Conservation (phyloP, 2,888 invertebrate species). For the Vanessa cardui region DNA sequence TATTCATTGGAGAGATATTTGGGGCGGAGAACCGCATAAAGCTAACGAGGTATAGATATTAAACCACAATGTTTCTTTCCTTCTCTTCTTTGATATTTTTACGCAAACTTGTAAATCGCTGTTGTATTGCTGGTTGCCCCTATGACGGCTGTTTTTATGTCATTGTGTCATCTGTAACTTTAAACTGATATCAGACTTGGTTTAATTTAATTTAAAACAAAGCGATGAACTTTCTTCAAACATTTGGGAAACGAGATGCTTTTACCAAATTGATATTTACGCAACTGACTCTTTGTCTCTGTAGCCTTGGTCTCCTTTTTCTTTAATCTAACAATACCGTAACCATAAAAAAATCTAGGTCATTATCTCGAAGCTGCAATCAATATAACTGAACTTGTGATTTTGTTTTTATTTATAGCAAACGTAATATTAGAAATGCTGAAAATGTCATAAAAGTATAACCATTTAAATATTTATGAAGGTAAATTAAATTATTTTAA, state of each 20-base stretch:
- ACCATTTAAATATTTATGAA: too few relatives aligned
- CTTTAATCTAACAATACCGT: constrained; percentile 25
- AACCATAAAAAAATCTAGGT: constrained; percentile 4
- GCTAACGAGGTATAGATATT: constrained; percentile 67
- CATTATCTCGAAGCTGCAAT: constrained; percentile 2
- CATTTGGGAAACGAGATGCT: not conserved
- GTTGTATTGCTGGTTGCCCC: not conserved
- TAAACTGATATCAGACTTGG: not conserved
- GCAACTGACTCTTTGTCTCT: constrained; percentile 38
- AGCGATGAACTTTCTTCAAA: not conserved
- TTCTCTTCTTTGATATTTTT: not conserved
- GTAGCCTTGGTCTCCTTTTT: constrained; percentile 42
- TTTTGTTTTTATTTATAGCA: not conserved
- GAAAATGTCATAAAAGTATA: too few relatives aligned
- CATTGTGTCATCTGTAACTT: not conserved
- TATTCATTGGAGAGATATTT: constrained; percentile 78
- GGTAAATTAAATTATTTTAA: too few relatives aligned
- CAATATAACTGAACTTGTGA: not conserved
- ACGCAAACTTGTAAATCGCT: not conserved
- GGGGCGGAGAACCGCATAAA: constrained; percentile 76
- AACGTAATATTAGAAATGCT: too few relatives aligned
- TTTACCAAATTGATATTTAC: constrained; percentile 28
- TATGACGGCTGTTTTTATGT: not conserved
- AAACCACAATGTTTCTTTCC: not conserved
- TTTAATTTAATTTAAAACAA: constrained; percentile 7